phyloP scores from a whole-genome alignment of 2,888 invertebrate species.

The Tipula vernalis region DNA sequence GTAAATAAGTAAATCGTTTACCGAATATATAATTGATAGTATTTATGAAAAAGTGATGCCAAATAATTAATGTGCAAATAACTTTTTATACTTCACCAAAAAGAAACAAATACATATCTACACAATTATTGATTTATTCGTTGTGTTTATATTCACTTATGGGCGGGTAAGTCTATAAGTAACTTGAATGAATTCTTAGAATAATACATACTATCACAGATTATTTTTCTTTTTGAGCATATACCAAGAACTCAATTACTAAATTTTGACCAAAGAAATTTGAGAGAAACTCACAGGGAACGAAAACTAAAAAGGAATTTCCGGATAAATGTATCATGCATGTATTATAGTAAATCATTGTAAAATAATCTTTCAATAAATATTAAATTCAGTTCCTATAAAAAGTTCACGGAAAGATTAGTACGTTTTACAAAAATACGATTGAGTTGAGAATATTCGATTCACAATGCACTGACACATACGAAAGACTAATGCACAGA shows the following conservation, averaged over 20 bases:
- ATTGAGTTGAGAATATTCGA: not conserved
- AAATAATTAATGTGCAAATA: no score
- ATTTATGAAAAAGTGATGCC: no score
- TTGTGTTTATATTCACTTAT: not conserved
- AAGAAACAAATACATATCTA: not conserved
- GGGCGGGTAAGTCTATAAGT: not conserved
- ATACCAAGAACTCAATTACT: not conserved
- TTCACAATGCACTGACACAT: not conserved
- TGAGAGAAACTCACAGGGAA: not conserved
- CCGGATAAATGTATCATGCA: not conserved
- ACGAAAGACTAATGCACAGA: not conserved
- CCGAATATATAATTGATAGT: no score
- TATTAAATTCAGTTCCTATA: not conserved
- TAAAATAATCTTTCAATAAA: no score
- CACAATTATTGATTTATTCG: not conserved
- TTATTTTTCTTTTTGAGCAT: no score
- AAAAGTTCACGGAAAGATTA: not conserved
- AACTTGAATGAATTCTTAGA: not conserved
- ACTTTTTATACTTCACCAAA: no score
- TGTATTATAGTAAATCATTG: not conserved
- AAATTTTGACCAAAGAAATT: not conserved
- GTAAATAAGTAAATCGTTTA: no score
- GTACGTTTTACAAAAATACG: not conserved
- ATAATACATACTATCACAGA: not conserved
- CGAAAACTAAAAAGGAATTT: not conserved